These are phyloP conservation scores for Mallotus villosus DNA, from an alignment of 2,797 vertebrate species.

Conservation along the genomic window DNA sequence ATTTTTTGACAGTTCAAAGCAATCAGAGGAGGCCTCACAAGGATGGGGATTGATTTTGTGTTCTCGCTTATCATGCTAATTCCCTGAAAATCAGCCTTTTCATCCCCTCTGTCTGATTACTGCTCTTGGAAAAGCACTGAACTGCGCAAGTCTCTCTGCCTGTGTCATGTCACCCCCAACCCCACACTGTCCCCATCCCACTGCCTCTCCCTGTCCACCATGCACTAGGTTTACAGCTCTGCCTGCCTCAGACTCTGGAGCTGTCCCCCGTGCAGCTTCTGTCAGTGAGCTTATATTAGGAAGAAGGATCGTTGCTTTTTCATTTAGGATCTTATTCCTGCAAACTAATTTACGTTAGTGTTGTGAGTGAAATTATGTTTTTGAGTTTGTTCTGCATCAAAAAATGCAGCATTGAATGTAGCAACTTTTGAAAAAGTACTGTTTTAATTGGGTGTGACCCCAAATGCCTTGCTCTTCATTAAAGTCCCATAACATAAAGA, in stretches of 20 bases:
- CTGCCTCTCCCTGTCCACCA: neutral
- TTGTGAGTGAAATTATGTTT: neutral
- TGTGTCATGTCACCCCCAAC: constrained; percentile 56
- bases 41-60: constrained; percentile 99
- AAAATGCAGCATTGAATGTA: neutral
- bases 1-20: constrained; percentile 99
- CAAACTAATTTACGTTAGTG: too few species aligned
- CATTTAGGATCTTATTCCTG: neutral
- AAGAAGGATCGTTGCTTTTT: neutral
- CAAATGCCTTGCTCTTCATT: constrained; percentile 81
- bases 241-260: neutral
- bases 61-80: constrained; percentile 99
- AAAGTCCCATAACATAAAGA: constrained; percentile 86
- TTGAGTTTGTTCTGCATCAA: neutral
- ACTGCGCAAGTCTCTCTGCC: constrained; percentile 58
- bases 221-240: neutral
- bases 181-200: constrained; percentile 40
- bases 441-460: constrained; percentile 90
- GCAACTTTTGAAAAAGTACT: constrained; percentile 20
- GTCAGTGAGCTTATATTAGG: neutral
- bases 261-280: neutral
- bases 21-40: constrained; percentile 99
- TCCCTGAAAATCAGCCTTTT: constrained; percentile 99
- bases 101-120: constrained; percentile 99
- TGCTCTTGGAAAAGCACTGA: constrained; percentile 94